Conservation (phyloP, 1,140 invertebrate genomes). For the Drosophila pseudoobscura region DNA sequence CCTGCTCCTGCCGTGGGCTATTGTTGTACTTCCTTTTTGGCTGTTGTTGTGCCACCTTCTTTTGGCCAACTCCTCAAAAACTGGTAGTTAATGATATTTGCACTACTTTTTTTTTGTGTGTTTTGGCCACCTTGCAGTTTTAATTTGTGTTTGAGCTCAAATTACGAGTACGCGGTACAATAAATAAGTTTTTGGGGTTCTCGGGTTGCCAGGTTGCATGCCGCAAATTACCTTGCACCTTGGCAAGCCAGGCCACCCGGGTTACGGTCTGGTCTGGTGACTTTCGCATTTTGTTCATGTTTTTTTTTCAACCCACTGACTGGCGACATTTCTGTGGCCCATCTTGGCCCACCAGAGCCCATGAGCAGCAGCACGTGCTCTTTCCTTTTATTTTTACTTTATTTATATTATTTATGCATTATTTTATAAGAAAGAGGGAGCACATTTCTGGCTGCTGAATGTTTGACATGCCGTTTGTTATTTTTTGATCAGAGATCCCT, state of each 20-base stretch:
- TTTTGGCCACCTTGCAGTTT: slow-evolving; percentile 26
- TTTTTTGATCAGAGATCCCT: slow-evolving; percentile 56
- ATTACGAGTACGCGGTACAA: slow-evolving; percentile 25
- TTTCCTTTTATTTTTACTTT: slow-evolving; percentile 5
- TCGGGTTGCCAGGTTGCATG: slow-evolving; percentile 38
- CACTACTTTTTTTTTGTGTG: slow-evolving; percentile 9
- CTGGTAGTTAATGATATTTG: slow-evolving; percentile 26
- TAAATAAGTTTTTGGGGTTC: slow-evolving; percentile 35
- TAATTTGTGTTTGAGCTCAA: slow-evolving; percentile 40
- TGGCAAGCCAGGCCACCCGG: slow-evolving; percentile 5
- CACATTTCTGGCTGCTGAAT: slow-evolving; percentile 54
- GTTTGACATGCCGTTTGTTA: slow-evolving; percentile 75
- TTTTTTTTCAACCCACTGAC: slow-evolving; percentile 61
- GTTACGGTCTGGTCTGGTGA: slow-evolving; percentile 32
- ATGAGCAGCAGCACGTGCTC: background rate
- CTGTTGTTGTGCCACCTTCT: no score
- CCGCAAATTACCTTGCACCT: slow-evolving; percentile 44
- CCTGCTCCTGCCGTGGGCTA: no score
- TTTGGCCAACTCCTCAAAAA: background rate
- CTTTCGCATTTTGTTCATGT: slow-evolving; percentile 8
- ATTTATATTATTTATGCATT: slow-evolving; percentile 21
- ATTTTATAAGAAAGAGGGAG: slow-evolving; percentile 44
- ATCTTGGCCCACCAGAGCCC: slow-evolving; percentile 38
- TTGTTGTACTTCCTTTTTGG: no score
- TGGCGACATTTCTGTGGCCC: slow-evolving; percentile 49